phyloP scores from a whole-genome alignment of 1,140 invertebrate species.

The Bemisia tabaci region DNA sequence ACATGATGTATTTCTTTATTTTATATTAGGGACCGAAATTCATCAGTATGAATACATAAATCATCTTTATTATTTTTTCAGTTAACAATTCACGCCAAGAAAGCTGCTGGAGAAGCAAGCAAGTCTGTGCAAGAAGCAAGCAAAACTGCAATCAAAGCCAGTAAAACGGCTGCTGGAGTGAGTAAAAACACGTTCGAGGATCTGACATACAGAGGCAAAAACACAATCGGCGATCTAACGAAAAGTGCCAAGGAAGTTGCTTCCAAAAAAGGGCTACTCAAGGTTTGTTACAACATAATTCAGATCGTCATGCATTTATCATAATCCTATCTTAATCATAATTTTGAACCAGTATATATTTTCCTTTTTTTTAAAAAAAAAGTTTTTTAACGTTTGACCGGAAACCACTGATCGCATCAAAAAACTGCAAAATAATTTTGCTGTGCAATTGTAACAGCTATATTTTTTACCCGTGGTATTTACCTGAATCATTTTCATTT shows the following conservation, averaged over 20 bases:
- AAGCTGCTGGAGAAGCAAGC: constrained; percentile 70
- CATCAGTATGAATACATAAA: constrained; percentile 7
- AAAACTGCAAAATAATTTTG: too few species aligned
- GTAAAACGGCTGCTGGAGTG: constrained; percentile 70
- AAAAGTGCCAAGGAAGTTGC: constrained; percentile 79
- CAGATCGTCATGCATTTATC: too few species aligned
- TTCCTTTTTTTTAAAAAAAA: too few species aligned
- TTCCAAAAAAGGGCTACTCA: constrained; percentile 67
- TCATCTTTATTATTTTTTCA: constrained; percentile 27
- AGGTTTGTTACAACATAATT: constrained; percentile 39
- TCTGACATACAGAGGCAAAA: constrained; percentile 72
- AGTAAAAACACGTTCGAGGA: constrained; percentile 80
- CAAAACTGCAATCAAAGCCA: constrained; percentile 70
- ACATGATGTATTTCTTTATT: too few species aligned
- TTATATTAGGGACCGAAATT: constrained; percentile 6
- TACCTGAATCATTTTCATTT: too few species aligned
- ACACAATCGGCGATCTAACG: constrained; percentile 73
- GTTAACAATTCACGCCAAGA: constrained; percentile 73
- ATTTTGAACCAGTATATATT: too few species aligned
- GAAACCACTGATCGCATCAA: too few species aligned
- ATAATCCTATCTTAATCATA: too few species aligned
- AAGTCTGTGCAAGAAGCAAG: constrained; percentile 66
- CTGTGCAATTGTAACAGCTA: too few species aligned
- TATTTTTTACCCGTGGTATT: too few species aligned
- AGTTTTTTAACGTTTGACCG: too few species aligned